phyloP scores from a whole-genome alignment of 2,888 invertebrate genomes.

The Ashinkailepas kermadecensis region DNA sequence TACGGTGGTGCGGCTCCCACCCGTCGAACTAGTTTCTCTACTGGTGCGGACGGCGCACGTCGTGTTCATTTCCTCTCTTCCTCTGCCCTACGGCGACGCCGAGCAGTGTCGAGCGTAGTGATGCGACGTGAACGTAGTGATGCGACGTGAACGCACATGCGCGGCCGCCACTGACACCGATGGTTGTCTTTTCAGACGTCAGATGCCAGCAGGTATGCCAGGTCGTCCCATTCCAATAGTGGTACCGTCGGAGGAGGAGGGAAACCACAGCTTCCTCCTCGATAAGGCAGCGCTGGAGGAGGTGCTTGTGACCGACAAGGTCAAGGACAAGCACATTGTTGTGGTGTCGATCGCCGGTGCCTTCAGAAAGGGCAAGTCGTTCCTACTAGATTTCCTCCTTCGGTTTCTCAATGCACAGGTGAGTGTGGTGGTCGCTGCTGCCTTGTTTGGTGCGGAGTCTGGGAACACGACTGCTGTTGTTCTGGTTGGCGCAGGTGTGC shows the following conservation, averaged over 20 bases:
- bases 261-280: slow-evolving; percentile 59
- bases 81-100: too few relatives aligned
- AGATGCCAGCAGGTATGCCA: slow-evolving; percentile 3
- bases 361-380: slow-evolving; percentile 96
- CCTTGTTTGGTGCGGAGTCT: too few relatives aligned
- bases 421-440: background rate
- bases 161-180: too few relatives aligned
- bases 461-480: too few relatives aligned
- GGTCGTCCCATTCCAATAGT: slow-evolving; percentile 8
- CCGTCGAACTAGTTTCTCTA: too few relatives aligned
- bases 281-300: slow-evolving; percentile 69
- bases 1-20: too few relatives aligned
- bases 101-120: too few relatives aligned
- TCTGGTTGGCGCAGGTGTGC: too few relatives aligned
- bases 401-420: slow-evolving; percentile 61
- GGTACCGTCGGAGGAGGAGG: background rate
- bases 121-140: too few relatives aligned
- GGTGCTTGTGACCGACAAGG: slow-evolving; percentile 66
- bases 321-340: slow-evolving; percentile 76
- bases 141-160: too few relatives aligned
- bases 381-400: slow-evolving; percentile 92
- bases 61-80: too few relatives aligned
- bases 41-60: too few relatives aligned
- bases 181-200: background rate
- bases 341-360: slow-evolving; percentile 95